phyloP scores from a whole-genome alignment of 2,113 vertebrate species.

The Rallus limicola region DNA sequence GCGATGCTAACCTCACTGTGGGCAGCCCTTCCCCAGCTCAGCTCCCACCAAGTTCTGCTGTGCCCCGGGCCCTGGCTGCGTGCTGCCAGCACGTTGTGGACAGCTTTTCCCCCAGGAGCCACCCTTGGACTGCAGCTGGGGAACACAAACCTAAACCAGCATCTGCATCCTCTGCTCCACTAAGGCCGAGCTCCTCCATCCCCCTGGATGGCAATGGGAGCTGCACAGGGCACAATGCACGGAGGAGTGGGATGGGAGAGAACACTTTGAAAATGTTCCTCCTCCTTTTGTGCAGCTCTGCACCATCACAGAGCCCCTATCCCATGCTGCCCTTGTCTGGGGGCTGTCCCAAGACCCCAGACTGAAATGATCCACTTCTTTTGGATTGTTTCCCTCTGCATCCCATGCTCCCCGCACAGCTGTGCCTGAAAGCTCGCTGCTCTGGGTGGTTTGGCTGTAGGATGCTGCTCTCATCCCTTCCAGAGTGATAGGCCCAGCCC shows the following conservation, averaged over 20 bases:
- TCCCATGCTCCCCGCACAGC: accelerated
- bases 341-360: background rate
- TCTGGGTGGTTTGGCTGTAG: background rate
- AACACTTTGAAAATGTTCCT: background rate
- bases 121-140: background rate
- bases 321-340: accelerated
- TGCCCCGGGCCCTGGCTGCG: background rate
- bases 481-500: background rate
- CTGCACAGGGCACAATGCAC: accelerated
- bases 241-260: background rate
- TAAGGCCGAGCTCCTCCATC: background rate
- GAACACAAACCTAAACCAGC: background rate
- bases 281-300: background rate
- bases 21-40: background rate
- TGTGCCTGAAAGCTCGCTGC: accelerated
- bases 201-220: background rate
- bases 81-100: background rate
- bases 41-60: no score
- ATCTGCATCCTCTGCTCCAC: background rate
- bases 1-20: background rate
- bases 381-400: accelerated
- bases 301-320: accelerated
- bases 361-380: accelerated
- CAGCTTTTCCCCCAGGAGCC: background rate
- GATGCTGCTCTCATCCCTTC: background rate